phyloP scores from a whole-genome alignment of 2,113 vertebrate species.

The Tyto alba region DNA sequence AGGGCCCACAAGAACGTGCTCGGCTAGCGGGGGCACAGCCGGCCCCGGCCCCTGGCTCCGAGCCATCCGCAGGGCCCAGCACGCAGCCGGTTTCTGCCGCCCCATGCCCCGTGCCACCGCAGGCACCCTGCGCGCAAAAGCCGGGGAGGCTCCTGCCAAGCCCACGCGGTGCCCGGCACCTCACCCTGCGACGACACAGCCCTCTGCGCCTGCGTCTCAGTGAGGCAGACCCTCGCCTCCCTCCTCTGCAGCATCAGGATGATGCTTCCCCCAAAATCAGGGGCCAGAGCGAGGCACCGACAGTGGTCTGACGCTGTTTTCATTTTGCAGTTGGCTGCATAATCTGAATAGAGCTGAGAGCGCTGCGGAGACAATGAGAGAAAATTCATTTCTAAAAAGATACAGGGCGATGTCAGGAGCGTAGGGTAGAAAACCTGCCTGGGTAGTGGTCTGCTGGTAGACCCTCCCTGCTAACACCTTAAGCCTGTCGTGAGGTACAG shows the following conservation, averaged over 20 bases:
- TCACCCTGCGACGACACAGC: rapidly evolving
- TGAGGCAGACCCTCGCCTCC: not conserved
- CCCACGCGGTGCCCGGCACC: too few species aligned
- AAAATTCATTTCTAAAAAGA: conserved; percentile 14
- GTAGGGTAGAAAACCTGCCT: not conserved
- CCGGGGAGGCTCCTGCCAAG: not conserved
- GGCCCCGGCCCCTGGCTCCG: rapidly evolving
- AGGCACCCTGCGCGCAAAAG: rapidly evolving
- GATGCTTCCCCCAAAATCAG: not conserved
- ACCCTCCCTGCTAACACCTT: not conserved
- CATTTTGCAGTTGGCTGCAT: conserved; percentile 44
- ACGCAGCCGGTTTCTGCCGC: not conserved
- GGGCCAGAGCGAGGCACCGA: not conserved
- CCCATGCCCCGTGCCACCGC: rapidly evolving
- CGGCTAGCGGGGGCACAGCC: not conserved
- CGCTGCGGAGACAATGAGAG: not conserved
- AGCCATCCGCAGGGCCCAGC: not conserved
- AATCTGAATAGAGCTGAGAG: conserved; percentile 20
- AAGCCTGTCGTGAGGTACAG: not conserved
- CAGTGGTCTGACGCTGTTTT: not conserved
- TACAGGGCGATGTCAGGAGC: not conserved
- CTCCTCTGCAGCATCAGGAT: rapidly evolving
- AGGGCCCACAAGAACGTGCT: rapidly evolving
- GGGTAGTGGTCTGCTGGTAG: not conserved
- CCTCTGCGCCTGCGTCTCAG: rapidly evolving